Conservation (phyloP, 2,113 vertebrate genomes). For the Tringa solitaria region DNA sequence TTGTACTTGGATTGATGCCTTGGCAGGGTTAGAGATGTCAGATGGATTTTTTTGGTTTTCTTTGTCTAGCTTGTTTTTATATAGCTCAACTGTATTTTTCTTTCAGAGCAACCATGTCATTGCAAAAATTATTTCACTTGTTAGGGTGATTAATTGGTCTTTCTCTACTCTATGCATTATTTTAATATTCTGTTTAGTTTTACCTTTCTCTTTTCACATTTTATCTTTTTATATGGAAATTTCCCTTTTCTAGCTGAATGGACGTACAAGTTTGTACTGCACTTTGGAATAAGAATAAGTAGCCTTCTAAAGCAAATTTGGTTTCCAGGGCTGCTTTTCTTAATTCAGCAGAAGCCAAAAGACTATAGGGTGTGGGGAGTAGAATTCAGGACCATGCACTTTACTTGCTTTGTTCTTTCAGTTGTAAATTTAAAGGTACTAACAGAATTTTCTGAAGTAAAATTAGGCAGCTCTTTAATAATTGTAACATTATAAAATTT, state of each 20-base stretch:
- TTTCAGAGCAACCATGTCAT: constrained; percentile 38
- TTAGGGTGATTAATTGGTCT: constrained; percentile 43
- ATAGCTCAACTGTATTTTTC: constrained; percentile 54
- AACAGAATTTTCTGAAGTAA: neutral
- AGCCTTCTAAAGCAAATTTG: constrained; percentile 45
- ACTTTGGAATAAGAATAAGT: constrained; percentile 36
- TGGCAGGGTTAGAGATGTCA: constrained; percentile 55
- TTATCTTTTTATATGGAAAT: constrained; percentile 58
- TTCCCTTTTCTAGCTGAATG: constrained; percentile 1
- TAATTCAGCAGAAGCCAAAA: neutral
- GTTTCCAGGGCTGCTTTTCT: constrained; percentile 27
- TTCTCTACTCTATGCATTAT: neutral
- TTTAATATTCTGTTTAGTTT: constrained; percentile 23
- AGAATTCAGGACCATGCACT: neutral
- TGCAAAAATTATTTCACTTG: constrained; percentile 60
- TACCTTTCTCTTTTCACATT: neutral
- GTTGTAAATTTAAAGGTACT: neutral
- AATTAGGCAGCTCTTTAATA: neutral
- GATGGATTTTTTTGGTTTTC: constrained; percentile 65
- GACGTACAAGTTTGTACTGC: constrained; percentile 30
- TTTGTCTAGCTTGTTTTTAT: constrained; percentile 57
- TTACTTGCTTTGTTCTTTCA: neutral
- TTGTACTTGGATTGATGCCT: constrained; percentile 59
- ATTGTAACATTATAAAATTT: neutral
- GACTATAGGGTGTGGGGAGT: neutral